Evolutionary conservation across 1,140 invertebrate genomes (phyloP), one percentile per base, ranked within the genome.

Genomic region (Asobara japonica): DNA sequence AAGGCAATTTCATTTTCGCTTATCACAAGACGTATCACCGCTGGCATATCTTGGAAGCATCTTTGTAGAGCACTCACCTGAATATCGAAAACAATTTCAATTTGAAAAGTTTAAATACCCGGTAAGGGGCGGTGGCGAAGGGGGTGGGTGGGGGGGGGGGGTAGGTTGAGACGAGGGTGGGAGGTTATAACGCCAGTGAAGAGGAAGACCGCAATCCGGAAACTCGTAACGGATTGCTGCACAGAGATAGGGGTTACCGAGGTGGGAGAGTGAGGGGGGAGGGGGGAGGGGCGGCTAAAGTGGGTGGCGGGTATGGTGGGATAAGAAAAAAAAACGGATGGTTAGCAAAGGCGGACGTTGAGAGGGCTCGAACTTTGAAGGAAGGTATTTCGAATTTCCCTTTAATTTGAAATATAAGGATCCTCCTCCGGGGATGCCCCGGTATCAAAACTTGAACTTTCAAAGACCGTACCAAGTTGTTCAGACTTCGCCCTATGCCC

Each of bases 71-170:
- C 79, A 79, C 78, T 83, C 76, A 75, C 41, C 64, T 74, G 74
- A 38, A 80, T 82, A 83, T 82, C 81, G 81, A 82, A 80, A 84
- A 84, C 78, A 82, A 81, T 84, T 83, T 83, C 81, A 83, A 84
- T 83, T 82, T 83, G 72, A 81, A 83, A 84, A 83, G 81, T 84
- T 83, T 83, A 81, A 80, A 82, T 77, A 83, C 70, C 67, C 66
- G 31, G 22, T 16, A 27, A 36, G 36, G 56, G 48, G 61, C n/a
- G n/a, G n/a, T n/a, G n/a, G n/a, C n/a, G n/a, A n/a, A n/a, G n/a
- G n/a, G n/a, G n/a, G n/a, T n/a, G n/a, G n/a, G n/a, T n/a, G n/a
- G n/a, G n/a, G n/a, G n/a, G n/a, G n/a, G n/a, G n/a, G n/a, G n/a
- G n/a, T n/a, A n/a, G n/a, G 64, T 3, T 25, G 25, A 29, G 10